Evolutionary conservation across 2,888 invertebrate genomes (phyloP).

Genomic region (Oegoconia quadripuncta): DNA sequence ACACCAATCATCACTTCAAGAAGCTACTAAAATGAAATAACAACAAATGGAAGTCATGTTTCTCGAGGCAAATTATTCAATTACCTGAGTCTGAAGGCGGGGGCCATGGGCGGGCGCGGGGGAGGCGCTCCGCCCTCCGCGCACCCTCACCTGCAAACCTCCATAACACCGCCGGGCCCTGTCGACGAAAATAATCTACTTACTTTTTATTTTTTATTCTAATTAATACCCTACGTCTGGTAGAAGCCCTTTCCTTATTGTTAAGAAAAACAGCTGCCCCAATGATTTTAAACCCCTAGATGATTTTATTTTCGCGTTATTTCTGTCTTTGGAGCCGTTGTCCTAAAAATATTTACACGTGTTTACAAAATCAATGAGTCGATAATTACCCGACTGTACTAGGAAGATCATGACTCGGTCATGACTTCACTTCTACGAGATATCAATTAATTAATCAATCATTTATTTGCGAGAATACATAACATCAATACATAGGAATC

Average conservation of each 20-base stretch:
- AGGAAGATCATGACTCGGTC: too few species aligned
- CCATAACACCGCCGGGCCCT: slow-evolving; percentile 53
- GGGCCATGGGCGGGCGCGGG: slow-evolving; percentile 74
- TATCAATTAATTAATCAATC: too few species aligned
- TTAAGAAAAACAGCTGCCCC: background rate
- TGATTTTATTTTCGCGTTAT: too few species aligned
- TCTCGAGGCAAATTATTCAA: slow-evolving; percentile 10
- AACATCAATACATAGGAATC: too few species aligned
- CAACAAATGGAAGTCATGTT: slow-evolving; percentile 5
- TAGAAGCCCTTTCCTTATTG: background rate
- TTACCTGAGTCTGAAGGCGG: slow-evolving; percentile 57
- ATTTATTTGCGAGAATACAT: too few species aligned
- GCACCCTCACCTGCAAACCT: slow-evolving; percentile 67
- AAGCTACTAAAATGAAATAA: slow-evolving; percentile 1
- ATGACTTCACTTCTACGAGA: too few species aligned
- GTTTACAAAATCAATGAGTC: too few species aligned
- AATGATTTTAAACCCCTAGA: background rate
- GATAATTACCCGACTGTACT: too few species aligned
- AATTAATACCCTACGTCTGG: background rate
- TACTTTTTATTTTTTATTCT: slow-evolving; percentile 1
- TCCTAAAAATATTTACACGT: too few species aligned
- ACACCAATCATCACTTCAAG: background rate
- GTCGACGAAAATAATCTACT: slow-evolving; percentile 33
- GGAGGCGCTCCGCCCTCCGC: slow-evolving; percentile 68
- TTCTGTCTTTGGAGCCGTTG: too few species aligned